Base-by-base conservation (phyloP, 2,888 invertebrate genomes). In the Callinectes sapidus region DNA sequence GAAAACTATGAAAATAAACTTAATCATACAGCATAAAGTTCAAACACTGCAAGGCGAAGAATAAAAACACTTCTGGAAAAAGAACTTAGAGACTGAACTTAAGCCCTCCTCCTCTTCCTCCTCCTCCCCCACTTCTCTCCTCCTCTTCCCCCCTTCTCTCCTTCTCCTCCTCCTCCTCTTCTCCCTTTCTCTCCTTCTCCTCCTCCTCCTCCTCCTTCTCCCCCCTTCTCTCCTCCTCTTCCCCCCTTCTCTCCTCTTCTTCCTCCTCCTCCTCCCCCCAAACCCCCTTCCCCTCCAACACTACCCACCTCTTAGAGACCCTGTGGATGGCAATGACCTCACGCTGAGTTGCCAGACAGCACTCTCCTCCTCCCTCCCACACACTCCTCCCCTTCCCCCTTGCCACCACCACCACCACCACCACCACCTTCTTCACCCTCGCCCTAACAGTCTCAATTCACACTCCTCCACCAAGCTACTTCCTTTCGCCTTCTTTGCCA, bases 321-420 rank as follows among this genome's bases (percentile, higher is more conserved):
- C 81, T 81, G 81, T 3, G 35, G 81, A 81, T 81, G 81, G 81
- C 81, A 81, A 81, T 81, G 81, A 81, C 81, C 81, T 81, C 35
- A 81, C 14, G 81, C 35, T 81, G 81, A 81, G 81, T 81, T 81
- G 81, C 81, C 81, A 81, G 81, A 81, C 35, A 81, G 16, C 81
- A 81, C 81, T 71, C 71, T 71, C 71, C 71, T 71, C 71, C 81
- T 8, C 13, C 81, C 81, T 32, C 81, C 81, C 81, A 81, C 81
- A n/a, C 81, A 35, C 81, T 13, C 16, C 81, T 18, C 18, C 35
- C 81, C 1, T 32, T 10, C 35, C 35, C 81, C 71, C 71, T 10
- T 8, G 8, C 48, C 48, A 48, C 48, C 8, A 61, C 61, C 61
- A 61, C 61, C 61, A 23, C 61, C 61, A 23, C 61, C 61, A 61